Evolutionary conservation across 2,113 vertebrate species (phyloP).

Genomic region (Dicentrarchus labrax): DNA sequence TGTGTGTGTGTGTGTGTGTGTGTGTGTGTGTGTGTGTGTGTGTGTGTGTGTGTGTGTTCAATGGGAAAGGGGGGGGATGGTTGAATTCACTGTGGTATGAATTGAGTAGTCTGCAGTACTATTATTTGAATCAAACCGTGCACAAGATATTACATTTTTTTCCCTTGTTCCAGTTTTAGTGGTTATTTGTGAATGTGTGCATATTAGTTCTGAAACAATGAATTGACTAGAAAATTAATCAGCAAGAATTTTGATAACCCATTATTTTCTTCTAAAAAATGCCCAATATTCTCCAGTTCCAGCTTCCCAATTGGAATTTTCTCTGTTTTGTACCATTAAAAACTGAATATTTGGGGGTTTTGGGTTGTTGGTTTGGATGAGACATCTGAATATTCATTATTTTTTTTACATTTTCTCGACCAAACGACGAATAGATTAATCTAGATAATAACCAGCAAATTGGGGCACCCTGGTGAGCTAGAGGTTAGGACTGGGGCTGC

Average conservation of each 20-base stretch:
- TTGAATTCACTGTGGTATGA: constrained; percentile 20
- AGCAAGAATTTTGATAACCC: not conserved
- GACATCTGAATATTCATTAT: too few relatives aligned
- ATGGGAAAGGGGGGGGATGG: not conserved
- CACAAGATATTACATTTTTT: not conserved
- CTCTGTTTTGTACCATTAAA: not conserved
- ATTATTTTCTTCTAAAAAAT: not conserved
- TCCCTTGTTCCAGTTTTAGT: not conserved
- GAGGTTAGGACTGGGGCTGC: not conserved
- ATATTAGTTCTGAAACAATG: not conserved
- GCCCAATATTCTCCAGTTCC: not conserved
- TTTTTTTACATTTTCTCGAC: not conserved
- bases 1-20: not conserved
- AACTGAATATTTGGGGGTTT: not conserved
- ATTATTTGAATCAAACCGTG: not conserved
- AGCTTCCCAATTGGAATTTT: not conserved
- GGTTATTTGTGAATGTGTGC: too few relatives aligned
- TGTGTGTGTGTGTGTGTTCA: not conserved
- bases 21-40: too few relatives aligned
- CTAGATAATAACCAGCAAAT: not conserved
- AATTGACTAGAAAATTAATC: not conserved
- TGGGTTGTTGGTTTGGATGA: not conserved
- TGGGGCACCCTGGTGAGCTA: too few relatives aligned
- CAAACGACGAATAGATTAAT: not conserved
- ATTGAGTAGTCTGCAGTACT: not conserved